A percentile compares a stretch with the other conserved stretches of the same genome.
Conservation (phyloP, 2,888 invertebrate species). For the Nowickia ferox region DNA sequence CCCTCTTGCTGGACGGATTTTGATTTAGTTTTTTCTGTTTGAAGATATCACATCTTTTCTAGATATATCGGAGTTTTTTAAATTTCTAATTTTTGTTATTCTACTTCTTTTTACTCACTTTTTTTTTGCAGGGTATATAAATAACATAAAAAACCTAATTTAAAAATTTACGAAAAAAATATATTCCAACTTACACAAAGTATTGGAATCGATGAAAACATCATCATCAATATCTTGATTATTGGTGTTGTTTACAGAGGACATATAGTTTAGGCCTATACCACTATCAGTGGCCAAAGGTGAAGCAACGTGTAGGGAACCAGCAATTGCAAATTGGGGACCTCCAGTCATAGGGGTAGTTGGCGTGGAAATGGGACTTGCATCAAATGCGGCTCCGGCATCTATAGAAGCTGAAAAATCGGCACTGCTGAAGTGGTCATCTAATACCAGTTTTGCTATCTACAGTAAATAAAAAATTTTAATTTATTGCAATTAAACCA, state of each 20-base stretch:
- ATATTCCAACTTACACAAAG: constrained; percentile 71
- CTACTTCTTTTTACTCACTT: no score
- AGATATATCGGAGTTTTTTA: no score
- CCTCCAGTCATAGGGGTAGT: constrained; percentile 81
- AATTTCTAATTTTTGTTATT: no score
- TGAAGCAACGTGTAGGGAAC: constrained; percentile 76
- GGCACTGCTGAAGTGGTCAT: constrained; percentile 89
- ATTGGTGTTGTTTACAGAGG: constrained; percentile 75
- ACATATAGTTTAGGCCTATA: constrained; percentile 82
- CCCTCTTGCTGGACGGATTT: no score
- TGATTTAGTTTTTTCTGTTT: no score
- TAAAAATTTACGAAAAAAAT: neutral
- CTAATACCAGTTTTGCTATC: constrained; percentile 94
- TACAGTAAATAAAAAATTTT: constrained; percentile 79
- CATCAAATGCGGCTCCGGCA: constrained; percentile 82
- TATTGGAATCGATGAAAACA: constrained; percentile 80
- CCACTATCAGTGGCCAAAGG: constrained; percentile 82
- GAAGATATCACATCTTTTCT: no score
- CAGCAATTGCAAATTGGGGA: constrained; percentile 79
- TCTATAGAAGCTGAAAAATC: constrained; percentile 83
- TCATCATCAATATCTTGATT: constrained; percentile 82
- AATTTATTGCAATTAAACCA: neutral
- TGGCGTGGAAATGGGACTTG: constrained; percentile 81
- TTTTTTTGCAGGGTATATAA: no score
- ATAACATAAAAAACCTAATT: neutral